phyloP scores from a whole-genome alignment of 2,797 vertebrate genomes.

The Chelon auratus region DNA sequence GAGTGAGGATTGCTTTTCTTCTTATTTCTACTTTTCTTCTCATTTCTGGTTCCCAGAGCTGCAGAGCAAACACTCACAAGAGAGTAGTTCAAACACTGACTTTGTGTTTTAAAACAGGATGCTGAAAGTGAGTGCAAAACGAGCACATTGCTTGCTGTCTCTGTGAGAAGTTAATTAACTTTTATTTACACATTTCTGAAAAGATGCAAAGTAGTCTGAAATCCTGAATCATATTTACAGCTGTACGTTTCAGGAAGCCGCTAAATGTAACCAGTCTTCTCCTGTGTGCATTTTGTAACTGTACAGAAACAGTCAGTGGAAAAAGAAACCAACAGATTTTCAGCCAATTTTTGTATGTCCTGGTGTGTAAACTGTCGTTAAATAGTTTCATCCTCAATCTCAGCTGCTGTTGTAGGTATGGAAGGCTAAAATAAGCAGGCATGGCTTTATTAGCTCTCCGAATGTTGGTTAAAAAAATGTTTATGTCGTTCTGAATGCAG shows the following conservation, averaged over 20 bases:
- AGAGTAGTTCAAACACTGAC: constrained; percentile 1
- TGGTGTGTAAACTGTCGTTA: not conserved
- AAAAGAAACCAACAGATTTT: too few relatives aligned
- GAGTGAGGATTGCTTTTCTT: not conserved
- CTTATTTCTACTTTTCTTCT: not conserved
- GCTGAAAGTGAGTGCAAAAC: not conserved
- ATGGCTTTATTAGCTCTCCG: not conserved
- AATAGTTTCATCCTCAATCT: not conserved
- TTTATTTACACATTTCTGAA: constrained; percentile 23
- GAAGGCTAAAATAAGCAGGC: not conserved
- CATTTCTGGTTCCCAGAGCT: not conserved
- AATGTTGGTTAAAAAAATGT: not conserved
- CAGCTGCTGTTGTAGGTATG: not conserved
- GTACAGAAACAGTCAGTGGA: too few relatives aligned
- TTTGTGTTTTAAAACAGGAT: not conserved
- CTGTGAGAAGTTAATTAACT: constrained; percentile 14
- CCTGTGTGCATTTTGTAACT: too few relatives aligned
- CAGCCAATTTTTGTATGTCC: too few relatives aligned
- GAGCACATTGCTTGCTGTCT: not conserved
- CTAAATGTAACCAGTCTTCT: not conserved
- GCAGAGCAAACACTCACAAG: constrained; percentile 18
- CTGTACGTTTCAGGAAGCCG: not conserved
- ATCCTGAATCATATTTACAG: not conserved
- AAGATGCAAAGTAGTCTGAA: too few relatives aligned
- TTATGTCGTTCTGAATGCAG: not conserved